Evolutionary conservation across 2,888 invertebrate species (phyloP).

Genomic region (Monoplex corrugatus): DNA sequence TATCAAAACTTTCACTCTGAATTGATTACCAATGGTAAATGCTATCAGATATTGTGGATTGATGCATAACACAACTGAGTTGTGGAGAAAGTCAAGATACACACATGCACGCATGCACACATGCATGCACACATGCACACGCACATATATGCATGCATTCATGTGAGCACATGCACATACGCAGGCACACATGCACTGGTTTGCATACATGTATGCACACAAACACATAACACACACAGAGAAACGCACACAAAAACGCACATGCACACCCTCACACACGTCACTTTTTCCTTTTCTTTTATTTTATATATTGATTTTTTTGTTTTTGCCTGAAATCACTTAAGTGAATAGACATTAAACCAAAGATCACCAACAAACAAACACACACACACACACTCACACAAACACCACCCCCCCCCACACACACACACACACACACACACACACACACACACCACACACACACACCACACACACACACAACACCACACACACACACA

Average conservation of each 20-base stretch:
- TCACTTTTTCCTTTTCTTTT: too few relatives aligned
- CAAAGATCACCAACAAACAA: too few relatives aligned
- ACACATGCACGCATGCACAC: not conserved
- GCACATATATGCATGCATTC: not conserved
- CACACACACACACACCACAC: not conserved
- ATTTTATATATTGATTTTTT: too few relatives aligned
- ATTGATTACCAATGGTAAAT: too few relatives aligned
- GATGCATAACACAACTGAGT: not conserved
- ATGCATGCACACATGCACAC: not conserved
- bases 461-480: too few relatives aligned
- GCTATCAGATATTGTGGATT: too few relatives aligned
- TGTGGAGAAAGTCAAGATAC: not conserved
- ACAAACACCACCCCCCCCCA: too few relatives aligned
- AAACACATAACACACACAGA: not conserved
- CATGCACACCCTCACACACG: not conserved
- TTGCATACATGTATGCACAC: not conserved
- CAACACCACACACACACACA: conserved; percentile 17
- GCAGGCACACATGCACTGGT: not conserved
- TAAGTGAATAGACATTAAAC: too few relatives aligned
- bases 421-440: not conserved
- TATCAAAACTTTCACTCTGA: too few relatives aligned
- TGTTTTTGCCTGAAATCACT: too few relatives aligned
- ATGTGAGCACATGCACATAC: not conserved
- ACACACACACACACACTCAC: not conserved
- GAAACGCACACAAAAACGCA: not conserved